phyloP scores from a whole-genome alignment of 2,113 vertebrate species.

The Pseudolaguvia tuberculata region DNA sequence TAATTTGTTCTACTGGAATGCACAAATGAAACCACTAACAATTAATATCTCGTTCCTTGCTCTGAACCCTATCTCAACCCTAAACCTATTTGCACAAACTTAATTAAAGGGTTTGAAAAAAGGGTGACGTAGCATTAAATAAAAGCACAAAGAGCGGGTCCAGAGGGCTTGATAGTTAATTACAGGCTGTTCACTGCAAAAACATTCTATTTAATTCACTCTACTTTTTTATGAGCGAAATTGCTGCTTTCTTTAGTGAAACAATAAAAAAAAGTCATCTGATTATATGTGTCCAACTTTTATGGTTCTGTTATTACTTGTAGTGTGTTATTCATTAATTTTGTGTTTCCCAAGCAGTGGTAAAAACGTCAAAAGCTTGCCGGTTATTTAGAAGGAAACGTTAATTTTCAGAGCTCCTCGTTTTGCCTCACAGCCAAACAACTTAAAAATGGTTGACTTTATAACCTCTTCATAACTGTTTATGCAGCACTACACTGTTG shows the following conservation, averaged over 20 bases:
- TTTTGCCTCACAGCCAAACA: conserved; percentile 6
- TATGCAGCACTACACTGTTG: conserved; percentile 9
- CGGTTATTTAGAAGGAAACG: conserved; percentile 29
- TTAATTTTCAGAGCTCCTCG: conserved; percentile 17
- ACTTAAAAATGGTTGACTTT: conserved; percentile 26
- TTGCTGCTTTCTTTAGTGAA: conserved; percentile 40
- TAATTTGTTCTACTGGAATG: background rate
- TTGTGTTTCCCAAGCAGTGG: conserved; percentile 6
- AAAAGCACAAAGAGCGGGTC: conserved; percentile 33
- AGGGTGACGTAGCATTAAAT: conserved; percentile 43
- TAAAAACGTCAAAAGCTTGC: conserved; percentile 29
- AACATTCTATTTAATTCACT: background rate
- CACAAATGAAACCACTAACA: background rate
- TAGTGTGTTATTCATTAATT: conserved; percentile 51
- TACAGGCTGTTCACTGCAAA: conserved; percentile 25
- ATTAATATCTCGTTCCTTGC: conserved; percentile 23
- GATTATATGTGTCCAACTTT: conserved; percentile 47
- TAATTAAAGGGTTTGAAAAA: conserved; percentile 44
- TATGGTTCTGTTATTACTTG: conserved; percentile 49
- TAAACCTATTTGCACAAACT: conserved; percentile 34
- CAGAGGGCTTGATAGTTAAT: conserved; percentile 25
- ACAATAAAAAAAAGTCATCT: conserved; percentile 31
- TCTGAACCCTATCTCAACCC: conserved; percentile 22
- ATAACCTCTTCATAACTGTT: conserved; percentile 26
- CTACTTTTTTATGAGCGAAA: conserved; percentile 47